Base-by-base conservation (phyloP, 2,113 vertebrate genomes). In the Saccopteryx bilineata region DNA sequence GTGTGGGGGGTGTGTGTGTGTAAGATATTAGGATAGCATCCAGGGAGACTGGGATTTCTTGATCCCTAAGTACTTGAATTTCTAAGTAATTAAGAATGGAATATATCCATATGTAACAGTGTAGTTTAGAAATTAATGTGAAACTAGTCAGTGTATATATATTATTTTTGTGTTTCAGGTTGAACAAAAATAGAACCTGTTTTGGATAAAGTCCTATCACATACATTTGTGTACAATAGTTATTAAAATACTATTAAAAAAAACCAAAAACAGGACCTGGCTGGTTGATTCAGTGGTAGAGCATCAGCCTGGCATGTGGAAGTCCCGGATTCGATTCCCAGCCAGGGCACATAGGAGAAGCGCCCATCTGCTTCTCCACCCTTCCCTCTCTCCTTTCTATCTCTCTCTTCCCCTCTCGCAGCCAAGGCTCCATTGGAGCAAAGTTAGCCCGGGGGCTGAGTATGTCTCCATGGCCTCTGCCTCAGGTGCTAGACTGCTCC, bases 111-210 rank as follows among this genome's bases (percentile, higher is more conserved):
- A 85, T 33, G 9, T 31, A 95, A 90, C 33, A 93, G 72, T 84
- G 31, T 58, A 26, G n/a, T 60, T 89, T 96, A 66, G 28, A 96
- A 65, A 69, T 66, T 24, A 8, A 79, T 81, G 81, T 80, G 85
- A 82, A 92, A 68, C 54, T 78, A 89, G 61, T 31, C 23, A 39
- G 6, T 52, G 15, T 84, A 91, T 28, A 13, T 66, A 61, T 15
- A 75, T 80, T 88, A 68, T 83, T 52, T 60, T 83, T 63, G 83
- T 90, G 68, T 31, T 95, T 89, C 9, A 58, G 23, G 19, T 9
- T 92, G 63, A 74, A 92, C 17, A 79, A 96, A 88, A 89, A 56
- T 54, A 87, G 69, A 79, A 95, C 28, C 52, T 85, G 7, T 89
- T 76, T 76, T 95, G 26, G 82, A 91, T 75, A 92, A 97, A 93